Percentiles rank a stretch among this genome's conserved stretches.
Conservation (phyloP, 2,888 invertebrate species). For the Nowickia ferox region DNA sequence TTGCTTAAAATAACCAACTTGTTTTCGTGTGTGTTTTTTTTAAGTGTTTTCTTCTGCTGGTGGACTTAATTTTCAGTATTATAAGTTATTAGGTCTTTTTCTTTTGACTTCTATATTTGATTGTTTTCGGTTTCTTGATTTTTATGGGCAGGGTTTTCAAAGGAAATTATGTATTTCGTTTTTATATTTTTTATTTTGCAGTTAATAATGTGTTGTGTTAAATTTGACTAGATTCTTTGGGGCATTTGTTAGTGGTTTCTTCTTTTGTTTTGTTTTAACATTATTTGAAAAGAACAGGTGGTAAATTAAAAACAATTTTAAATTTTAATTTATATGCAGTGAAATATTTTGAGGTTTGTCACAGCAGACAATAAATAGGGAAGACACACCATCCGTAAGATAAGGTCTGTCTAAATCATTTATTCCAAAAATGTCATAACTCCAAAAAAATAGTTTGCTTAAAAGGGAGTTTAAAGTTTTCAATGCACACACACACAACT, state of each 20-base stretch:
- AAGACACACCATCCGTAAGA: too few relatives aligned
- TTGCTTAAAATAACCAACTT: constrained; percentile 44
- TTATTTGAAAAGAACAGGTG: constrained; percentile 49
- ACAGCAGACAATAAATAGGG: too few relatives aligned
- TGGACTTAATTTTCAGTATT: constrained; percentile 43
- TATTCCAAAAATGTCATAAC: too few relatives aligned
- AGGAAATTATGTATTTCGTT: constrained; percentile 46
- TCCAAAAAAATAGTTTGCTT: too few relatives aligned
- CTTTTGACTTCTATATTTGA: constrained; percentile 48
- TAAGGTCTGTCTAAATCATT: too few relatives aligned
- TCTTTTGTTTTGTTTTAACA: background rate
- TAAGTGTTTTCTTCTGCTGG: constrained; percentile 14
- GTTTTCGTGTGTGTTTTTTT: constrained; percentile 44
- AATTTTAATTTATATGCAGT: background rate
- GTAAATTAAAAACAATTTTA: background rate
- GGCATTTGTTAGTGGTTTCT: constrained; percentile 6
- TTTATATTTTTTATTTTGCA: constrained; percentile 4
- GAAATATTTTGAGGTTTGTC: too few relatives aligned
- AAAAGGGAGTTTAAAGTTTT: too few relatives aligned
- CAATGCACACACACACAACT: too few relatives aligned
- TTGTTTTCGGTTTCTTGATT: constrained; percentile 10
- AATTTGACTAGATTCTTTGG: constrained; percentile 2
- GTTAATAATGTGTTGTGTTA: constrained; percentile 18
- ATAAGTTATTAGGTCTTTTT: constrained; percentile 64
- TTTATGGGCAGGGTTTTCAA: constrained; percentile 61